Evolutionary conservation across 2,888 invertebrate genomes (phyloP).

Genomic region (Orthonychiurus folsomi): DNA sequence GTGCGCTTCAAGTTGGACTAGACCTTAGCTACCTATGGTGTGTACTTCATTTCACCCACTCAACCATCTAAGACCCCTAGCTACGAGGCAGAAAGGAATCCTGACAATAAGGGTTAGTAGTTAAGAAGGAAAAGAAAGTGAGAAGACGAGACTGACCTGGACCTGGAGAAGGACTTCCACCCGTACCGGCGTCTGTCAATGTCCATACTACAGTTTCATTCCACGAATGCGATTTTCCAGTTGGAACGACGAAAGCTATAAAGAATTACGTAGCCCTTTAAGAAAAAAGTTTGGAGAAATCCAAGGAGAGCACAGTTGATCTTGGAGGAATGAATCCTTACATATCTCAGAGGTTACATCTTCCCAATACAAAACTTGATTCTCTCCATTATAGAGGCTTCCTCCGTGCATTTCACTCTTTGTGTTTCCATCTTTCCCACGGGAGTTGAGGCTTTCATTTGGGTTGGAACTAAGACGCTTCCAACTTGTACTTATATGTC

Average conservation of each 20-base stretch:
- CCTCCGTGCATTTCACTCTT: slow-evolving; percentile 52
- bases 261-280: too few species aligned
- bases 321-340: too few species aligned
- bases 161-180: slow-evolving; percentile 4
- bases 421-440: neutral
- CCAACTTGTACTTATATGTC: slow-evolving; percentile 80
- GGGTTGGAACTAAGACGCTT: slow-evolving; percentile 43
- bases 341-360: slow-evolving; percentile 87
- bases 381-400: slow-evolving; percentile 69
- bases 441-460: slow-evolving; percentile 17
- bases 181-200: slow-evolving; percentile 5
- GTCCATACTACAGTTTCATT: neutral
- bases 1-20: neutral
- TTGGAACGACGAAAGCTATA: slow-evolving; percentile 90
- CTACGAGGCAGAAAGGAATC: neutral
- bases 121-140: neutral
- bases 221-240: slow-evolving; percentile 37
- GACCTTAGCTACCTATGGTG: neutral
- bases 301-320: too few species aligned
- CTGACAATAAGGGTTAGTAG: too few species aligned
- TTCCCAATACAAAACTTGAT: slow-evolving; percentile 86
- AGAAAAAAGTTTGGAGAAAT: too few species aligned
- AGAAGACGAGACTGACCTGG: slow-evolving; percentile 13
- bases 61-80: neutral
- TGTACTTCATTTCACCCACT: slow-evolving; percentile 4